Base-by-base conservation (phyloP, 2,888 invertebrate species). In the Polydesmus complanatus region DNA sequence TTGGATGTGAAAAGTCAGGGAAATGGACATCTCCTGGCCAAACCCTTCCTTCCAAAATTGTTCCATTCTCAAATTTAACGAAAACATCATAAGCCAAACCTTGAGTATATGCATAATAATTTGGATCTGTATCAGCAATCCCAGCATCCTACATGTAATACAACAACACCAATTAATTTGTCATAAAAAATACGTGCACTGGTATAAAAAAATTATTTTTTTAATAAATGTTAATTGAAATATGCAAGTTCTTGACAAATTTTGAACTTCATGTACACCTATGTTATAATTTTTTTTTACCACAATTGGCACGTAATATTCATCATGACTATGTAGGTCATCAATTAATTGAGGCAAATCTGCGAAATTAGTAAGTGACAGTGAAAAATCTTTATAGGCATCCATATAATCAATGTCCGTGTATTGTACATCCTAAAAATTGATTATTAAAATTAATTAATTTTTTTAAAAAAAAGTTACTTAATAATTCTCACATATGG, bases 341-440 rank as follows among this genome's bases (percentile, higher is more conserved):
- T 64, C 61, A 2, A 68, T 61, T 47, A 65, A 64, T 3, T 54
- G 54, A n/a, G 66, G 64, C 19, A 68, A 56, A 56, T 63, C 62
- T 27, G 27, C 56, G 55, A 63, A 69, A 22, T 56, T 62, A 2
- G 57, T 58, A 8, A 59, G 52, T 59, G 67, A 67, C 47, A 62
- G 62, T 3, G 73, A 73, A 63, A 75, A 74, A 63, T 73, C 73
- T 61, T 68, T 70, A 64, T 69, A 68, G 59, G 68, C 62, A 21
- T 73, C 68, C 73, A 75, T 73, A 65, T 72, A 72, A 60, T 74
- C 73, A 58, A 73, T 73, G 61, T 73, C 73, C 51, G 68, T 66
- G 59, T 68, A 69, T 37, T 69, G 68, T 1, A 70, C 71, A 64
- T 73, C 73, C 65, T 72, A 37, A 58, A n/a, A 27, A 18, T 22